Conservation (phyloP, 1,140 invertebrate genomes). For the Drosophila pandora region DNA sequence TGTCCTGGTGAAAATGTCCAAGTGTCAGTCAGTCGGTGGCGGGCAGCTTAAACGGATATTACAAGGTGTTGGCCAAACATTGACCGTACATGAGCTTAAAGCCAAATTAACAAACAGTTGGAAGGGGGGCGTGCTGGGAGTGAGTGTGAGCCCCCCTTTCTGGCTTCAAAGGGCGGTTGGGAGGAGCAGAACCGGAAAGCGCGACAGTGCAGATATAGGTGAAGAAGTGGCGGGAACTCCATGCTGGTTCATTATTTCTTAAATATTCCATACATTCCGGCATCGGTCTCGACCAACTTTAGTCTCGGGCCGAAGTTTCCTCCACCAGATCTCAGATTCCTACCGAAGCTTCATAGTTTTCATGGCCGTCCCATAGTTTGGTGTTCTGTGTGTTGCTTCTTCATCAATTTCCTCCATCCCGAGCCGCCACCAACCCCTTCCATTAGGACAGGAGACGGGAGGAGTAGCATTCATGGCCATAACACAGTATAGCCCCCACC, state of each 20-base stretch:
- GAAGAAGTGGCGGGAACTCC: no score
- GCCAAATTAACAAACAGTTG: constrained; percentile 66
- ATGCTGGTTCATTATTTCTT: no score
- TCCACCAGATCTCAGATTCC: neutral
- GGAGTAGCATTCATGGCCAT: constrained; percentile 23
- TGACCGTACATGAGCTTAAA: constrained; percentile 83
- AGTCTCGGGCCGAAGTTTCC: constrained; percentile 13
- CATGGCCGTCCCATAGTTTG: constrained; percentile 28
- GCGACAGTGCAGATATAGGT: no score
- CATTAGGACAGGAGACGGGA: constrained; percentile 32
- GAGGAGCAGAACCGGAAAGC: no score
- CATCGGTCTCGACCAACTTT: neutral
- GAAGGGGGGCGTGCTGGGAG: no score
- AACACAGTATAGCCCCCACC: constrained; percentile 16
- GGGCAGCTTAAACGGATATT: constrained; percentile 78
- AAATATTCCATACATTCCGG: neutral
- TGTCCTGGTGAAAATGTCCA: constrained; percentile 53
- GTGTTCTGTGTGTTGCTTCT: constrained; percentile 1
- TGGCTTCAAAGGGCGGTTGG: no score
- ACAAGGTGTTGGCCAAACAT: constrained; percentile 83
- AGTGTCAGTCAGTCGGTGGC: constrained; percentile 63
- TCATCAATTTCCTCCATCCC: constrained; percentile 24
- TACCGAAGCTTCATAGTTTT: constrained; percentile 19
- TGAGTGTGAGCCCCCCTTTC: no score
- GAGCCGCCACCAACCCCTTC: neutral